phyloP scores from a whole-genome alignment of 2,888 invertebrate genomes.

The Encarsia formosa region DNA sequence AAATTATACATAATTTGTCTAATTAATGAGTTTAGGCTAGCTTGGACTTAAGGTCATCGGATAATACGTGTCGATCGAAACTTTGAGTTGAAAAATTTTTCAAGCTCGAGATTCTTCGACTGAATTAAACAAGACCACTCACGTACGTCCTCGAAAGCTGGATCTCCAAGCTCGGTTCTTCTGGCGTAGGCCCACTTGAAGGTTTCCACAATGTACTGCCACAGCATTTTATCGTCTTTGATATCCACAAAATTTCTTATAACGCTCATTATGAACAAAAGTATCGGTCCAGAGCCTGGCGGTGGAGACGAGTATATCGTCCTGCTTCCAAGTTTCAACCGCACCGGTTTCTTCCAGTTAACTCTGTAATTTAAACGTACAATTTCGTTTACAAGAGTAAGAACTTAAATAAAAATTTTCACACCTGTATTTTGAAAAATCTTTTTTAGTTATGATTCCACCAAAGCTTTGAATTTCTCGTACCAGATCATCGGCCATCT shows the following conservation, averaged over 20 bases:
- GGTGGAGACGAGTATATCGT: conserved; percentile 77
- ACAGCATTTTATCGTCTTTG: conserved; percentile 59
- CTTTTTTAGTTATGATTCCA: conserved; percentile 75
- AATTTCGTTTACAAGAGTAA: too few species aligned
- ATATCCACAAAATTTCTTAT: conserved; percentile 66
- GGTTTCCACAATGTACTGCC: conserved; percentile 84
- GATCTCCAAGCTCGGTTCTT: conserved; percentile 81
- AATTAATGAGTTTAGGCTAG: too few species aligned
- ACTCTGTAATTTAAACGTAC: conserved; percentile 57
- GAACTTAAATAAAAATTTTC: too few species aligned
- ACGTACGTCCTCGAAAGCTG: too few species aligned
- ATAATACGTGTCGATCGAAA: too few species aligned
- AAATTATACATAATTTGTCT: too few species aligned
- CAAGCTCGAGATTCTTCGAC: too few species aligned
- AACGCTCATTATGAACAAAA: conserved; percentile 78
- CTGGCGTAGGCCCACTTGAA: conserved; percentile 89
- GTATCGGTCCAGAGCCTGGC: conserved; percentile 79
- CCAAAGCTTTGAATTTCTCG: conserved; percentile 66
- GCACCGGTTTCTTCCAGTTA: conserved; percentile 61
- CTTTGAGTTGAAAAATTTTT: too few species aligned
- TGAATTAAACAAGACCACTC: too few species aligned
- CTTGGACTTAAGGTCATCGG: too few species aligned
- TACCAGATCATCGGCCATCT: conserved; percentile 62
- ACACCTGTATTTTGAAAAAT: conserved; percentile 71
- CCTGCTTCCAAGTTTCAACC: conserved; percentile 58